Evolutionary conservation across 1,140 invertebrate species (phyloP), one percentile per base, ranked within the genome.

Genomic region (Drosophila nannoptera): DNA sequence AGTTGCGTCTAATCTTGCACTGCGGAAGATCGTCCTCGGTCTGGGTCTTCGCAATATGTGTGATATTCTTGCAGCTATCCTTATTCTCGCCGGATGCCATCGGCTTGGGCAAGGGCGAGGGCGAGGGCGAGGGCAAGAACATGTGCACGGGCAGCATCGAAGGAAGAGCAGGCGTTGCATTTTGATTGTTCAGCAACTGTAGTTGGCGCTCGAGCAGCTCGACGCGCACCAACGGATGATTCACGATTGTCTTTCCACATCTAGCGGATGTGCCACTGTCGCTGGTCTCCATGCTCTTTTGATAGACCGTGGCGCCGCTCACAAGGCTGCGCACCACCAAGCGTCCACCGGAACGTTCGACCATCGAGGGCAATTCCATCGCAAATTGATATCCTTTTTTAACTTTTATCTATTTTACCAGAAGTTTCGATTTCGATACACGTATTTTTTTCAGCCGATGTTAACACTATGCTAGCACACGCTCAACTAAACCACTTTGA

Each of bases 1-100:
- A 96, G 83, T 95, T 95, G 38, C 94, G 90, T 69, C 93, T 93
- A 49, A 95, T 93, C 87, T 94, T 94, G 90, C 94, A 95, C 87
- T 94, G 92, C 9, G 94, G 94, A 63, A 95, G 89, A 45, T 93
- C 91, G n/a, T 90, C 89, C 46, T 91, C 91, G 32, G 1, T 22
- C 16, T 7, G 29, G 16, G 16, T 31, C 29, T 52, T 29, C 11
- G 42, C 9, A 12, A 29, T 22, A 33, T 5, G 7, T 42, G 35
- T 43, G 66, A 16, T 9, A 40, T 46, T 11, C 22, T 42, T 49
- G 50, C 5, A 29, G 38, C 33, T 52, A 7, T 8, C 53, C 42
- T 42, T 38, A 43, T 8, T 45, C 4, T 43, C n/a, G 35, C 16
- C 43, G 7, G 43, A 1, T 16, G 2, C 14, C 43, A 22, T 0